Percentiles rank a stretch among this genome's conserved stretches.
Evolutionary conservation across 1,140 invertebrate genomes (phyloP).

Genomic region (Linepithema humile): DNA sequence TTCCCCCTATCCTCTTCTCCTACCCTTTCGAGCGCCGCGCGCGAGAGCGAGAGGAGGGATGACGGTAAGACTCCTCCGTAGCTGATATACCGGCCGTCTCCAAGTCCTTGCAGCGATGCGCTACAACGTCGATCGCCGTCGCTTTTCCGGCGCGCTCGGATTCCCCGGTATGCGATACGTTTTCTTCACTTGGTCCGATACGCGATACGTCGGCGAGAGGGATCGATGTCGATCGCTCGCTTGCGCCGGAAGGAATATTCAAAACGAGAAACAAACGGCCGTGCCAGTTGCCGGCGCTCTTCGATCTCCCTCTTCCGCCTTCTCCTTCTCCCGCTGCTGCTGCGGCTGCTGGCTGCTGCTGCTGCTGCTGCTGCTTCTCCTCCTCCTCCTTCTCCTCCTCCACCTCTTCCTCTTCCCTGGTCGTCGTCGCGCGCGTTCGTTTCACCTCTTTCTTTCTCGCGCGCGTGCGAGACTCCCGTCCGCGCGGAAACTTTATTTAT

Average conservation of each 20-base stretch:
- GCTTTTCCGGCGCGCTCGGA: conserved; percentile 8
- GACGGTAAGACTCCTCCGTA: conserved; percentile 62
- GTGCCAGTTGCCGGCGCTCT: conserved; percentile 21
- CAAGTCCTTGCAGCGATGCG: conserved; percentile 54
- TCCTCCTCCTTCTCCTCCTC: conserved; percentile 8
- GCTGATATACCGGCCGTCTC: conserved; percentile 53
- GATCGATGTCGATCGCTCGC: background rate
- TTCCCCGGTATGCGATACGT: background rate
- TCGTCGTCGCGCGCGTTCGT: conserved; percentile 4
- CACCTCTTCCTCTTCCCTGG: conserved; percentile 9
- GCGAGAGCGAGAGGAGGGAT: background rate
- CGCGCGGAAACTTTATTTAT: conserved; percentile 61
- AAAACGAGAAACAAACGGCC: conserved; percentile 18
- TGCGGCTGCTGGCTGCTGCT: no score
- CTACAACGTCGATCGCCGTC: background rate
- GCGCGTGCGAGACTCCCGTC: conserved; percentile 47
- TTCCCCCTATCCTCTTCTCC: conserved; percentile 1
- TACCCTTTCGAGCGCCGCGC: background rate
- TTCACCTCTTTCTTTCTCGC: conserved; percentile 50
- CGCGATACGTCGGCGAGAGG: background rate
- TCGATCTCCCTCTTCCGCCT: conserved; percentile 39
- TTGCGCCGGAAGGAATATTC: conserved; percentile 28
- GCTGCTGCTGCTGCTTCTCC: background rate
- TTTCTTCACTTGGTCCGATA: background rate
- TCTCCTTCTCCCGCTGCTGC: background rate